Conservation (phyloP, 2,113 vertebrate genomes). For the Suricata suricatta region DNA sequence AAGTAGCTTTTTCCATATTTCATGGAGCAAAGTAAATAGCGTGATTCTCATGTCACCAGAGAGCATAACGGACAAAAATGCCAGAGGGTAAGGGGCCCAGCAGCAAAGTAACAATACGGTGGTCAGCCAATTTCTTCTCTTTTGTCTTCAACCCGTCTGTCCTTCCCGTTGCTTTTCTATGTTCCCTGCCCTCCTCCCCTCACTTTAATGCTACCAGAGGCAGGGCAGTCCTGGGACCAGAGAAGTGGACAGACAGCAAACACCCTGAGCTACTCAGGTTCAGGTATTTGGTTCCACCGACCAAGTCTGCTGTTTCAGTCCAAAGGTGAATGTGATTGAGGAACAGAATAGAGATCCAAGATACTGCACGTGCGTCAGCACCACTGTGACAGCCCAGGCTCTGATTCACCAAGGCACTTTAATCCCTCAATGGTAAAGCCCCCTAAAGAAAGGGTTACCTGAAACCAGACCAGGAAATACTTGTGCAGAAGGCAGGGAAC, state of each 20-base stretch:
- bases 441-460: slow-evolving; percentile 52
- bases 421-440: slow-evolving; percentile 54
- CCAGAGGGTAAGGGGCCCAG: background rate
- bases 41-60: background rate
- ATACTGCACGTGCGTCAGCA: background rate
- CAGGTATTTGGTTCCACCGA: background rate
- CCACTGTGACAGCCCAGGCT: background rate
- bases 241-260: background rate
- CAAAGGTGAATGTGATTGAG: background rate
- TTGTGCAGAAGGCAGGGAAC: slow-evolving; percentile 56
- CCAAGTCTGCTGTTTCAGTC: background rate
- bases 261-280: background rate
- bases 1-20: background rate
- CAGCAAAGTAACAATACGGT: background rate
- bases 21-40: background rate
- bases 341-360: background rate
- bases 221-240: background rate
- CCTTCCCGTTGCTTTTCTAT: background rate
- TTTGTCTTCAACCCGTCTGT: background rate
- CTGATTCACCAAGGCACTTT: background rate
- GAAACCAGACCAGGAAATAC: slow-evolving; percentile 69
- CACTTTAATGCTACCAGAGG: background rate
- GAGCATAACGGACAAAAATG: background rate
- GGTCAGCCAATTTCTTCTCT: background rate
- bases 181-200: background rate